Base-by-base conservation (phyloP, 2,888 invertebrate genomes). In the Hirtodrosophila cameraria region DNA sequence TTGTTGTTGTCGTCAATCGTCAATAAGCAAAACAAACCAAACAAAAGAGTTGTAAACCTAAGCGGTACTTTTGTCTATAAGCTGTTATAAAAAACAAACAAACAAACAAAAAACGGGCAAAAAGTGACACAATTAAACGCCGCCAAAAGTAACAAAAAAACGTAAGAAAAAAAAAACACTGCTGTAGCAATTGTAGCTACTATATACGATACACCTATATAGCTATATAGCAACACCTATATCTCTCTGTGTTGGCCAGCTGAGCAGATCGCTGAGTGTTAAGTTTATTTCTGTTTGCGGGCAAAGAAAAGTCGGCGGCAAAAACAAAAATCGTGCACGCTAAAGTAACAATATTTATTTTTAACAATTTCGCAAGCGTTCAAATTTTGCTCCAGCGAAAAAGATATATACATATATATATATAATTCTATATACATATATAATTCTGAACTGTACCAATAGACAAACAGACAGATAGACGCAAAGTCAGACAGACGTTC, bases 311-410 rank as follows among this genome's bases (percentile, higher is more conserved):
- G 36, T 42, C 20, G 28, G 30, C 55, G 41, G 54, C 53, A 45
- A 43, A 20, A 48, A 45, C 43, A 38, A 77, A 84, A 70, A 70
- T 77, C 63, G 75, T 66, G 66, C 82, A 59, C 57, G 70, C 61
- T 57, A 43, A 55, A 80, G 76, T 59, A 83, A 84, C 57, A 76
- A n/a, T 75, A 79, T 82, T 87, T 84, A 84, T 84, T 84, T 84
- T 76, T 87, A 84, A 85, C 62, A 79, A 85, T 84, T 87, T 84
- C 87, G 86, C 86, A 84, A 84, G 68, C 83, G 74, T 69, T 69
- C 57, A 50, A 73, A 72, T 57, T 79, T 48, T 66, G 55, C 68
- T 85, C 82, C 75, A 84, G 75, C 65, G 42, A 63, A 75, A 63
- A 52, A 28, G 49, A 69, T 39, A 39, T 36, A 38, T 12, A 5